Percentiles rank a stretch among this genome's conserved stretches.
phyloP scores from a whole-genome alignment of 2,888 invertebrate genomes.

The Hermaeophaga mercurialis region DNA sequence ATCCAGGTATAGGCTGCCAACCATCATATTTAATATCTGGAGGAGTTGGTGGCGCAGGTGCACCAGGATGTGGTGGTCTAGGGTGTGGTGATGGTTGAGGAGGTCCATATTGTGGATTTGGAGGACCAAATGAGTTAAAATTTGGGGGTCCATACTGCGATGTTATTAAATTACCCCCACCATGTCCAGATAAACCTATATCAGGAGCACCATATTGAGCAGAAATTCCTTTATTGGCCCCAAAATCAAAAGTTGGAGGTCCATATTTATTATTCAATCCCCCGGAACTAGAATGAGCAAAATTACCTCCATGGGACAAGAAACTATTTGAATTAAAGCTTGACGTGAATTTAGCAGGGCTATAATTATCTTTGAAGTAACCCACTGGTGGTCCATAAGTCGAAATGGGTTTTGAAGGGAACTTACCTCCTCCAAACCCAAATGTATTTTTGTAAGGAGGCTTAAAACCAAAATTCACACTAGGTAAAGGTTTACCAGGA shows the following conservation, averaged over 20 bases:
- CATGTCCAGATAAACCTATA: conserved; percentile 22
- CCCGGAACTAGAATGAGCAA: conserved; percentile 16
- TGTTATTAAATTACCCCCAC: conserved; percentile 22
- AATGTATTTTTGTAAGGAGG: conserved; percentile 50
- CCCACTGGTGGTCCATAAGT: conserved; percentile 46
- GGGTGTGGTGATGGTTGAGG: conserved; percentile 64
- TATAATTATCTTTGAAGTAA: conserved; percentile 39
- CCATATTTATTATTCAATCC: conserved; percentile 27
- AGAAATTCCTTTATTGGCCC: conserved; percentile 18
- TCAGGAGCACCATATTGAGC: conserved; percentile 39
- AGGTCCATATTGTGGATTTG: conserved; percentile 59
- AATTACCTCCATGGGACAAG: conserved; percentile 17
- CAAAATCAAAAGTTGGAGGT: conserved; percentile 20
- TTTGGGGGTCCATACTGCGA: conserved; percentile 38
- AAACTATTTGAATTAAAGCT: conserved; percentile 29
- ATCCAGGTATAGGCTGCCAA: conserved; percentile 84
- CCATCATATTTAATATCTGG: conserved; percentile 80
- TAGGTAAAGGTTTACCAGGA: conserved; percentile 48
- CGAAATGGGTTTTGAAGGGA: conserved; percentile 43
- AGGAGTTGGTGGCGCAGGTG: conserved; percentile 75
- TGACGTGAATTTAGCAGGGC: conserved; percentile 34
- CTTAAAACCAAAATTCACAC: conserved; percentile 47
- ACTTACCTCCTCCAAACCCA: conserved; percentile 49
- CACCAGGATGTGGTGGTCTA: conserved; percentile 68
- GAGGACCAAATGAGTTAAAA: conserved; percentile 23